Conservation (phyloP, 2,888 invertebrate species). For the Yponomeuta sedellus region DNA sequence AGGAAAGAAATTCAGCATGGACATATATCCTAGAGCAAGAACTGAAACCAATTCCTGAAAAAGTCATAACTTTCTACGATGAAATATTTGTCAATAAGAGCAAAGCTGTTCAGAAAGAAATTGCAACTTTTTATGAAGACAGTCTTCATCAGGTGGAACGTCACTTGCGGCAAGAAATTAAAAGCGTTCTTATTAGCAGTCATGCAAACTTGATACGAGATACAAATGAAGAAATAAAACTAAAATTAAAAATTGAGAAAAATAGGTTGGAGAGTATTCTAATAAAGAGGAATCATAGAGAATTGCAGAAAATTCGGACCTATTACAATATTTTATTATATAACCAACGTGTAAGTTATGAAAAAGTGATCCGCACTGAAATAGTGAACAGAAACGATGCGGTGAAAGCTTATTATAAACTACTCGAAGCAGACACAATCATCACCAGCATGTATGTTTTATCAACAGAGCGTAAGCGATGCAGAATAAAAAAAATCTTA, state of each 20-base stretch:
- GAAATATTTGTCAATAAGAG: slow-evolving; percentile 48
- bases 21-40: slow-evolving; percentile 45
- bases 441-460: slow-evolving; percentile 63
- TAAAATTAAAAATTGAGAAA: slow-evolving; percentile 46
- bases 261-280: slow-evolving; percentile 36
- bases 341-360: slow-evolving; percentile 44
- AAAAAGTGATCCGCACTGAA: slow-evolving; percentile 41
- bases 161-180: slow-evolving; percentile 45
- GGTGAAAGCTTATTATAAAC: slow-evolving; percentile 47
- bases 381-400: slow-evolving; percentile 53
- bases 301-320: slow-evolving; percentile 46
- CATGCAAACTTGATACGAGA: slow-evolving; percentile 45
- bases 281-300: slow-evolving; percentile 37
- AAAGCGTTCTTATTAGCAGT: slow-evolving; percentile 35
- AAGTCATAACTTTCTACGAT: slow-evolving; percentile 42
- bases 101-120: slow-evolving; percentile 47
- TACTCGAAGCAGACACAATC: slow-evolving; percentile 50
- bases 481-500: slow-evolving; percentile 52
- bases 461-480: slow-evolving; percentile 63
- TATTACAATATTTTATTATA: slow-evolving; percentile 55
- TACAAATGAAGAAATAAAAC: slow-evolving; percentile 48
- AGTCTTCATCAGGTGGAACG: slow-evolving; percentile 54
- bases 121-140: slow-evolving; percentile 48
- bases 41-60: slow-evolving; percentile 36
- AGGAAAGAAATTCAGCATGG: slow-evolving; percentile 58